Evolutionary conservation across 2,113 vertebrate genomes (phyloP), one percentile per base, ranked within the genome.

Genomic region (Ceyx margarethae): DNA sequence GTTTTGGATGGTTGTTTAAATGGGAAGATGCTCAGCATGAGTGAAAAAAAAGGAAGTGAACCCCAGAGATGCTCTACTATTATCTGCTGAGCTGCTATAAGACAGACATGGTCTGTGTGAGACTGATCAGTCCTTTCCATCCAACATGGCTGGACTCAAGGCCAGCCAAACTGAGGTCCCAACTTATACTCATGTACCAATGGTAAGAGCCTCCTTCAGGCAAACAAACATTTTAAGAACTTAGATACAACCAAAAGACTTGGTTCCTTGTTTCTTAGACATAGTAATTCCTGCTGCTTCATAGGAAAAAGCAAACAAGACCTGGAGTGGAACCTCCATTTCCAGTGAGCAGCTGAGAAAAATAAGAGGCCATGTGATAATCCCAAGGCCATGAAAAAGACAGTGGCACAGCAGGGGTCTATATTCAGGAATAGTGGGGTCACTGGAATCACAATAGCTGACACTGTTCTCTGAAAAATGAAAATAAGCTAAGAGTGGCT

Each of bases 1-100:
- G 85, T 95, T 96, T 95, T 87, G 83, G 81, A 91, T 85, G 84
- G 61, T 78, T 75, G 56, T 82, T 91, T 91, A 94, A 92, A 93
- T 80, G 68, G 79, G 85, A 95, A 95, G 89, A 91, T 79, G 78
- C 78, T 93, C 81, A 78, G 58, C 28, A 33, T 62, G 81, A 94
- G 69, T 82, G 54, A 76, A 92, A 92, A n/a, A n/a, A 93, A 93
- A 87, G 85, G 85, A 96, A 95, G 42, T 29, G 60, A 91, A 87
- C 21, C 29, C 61, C 91, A 77, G 67, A 87, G 67, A 86, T 82
- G 53, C 37, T 90, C 69, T 89, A 51, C 58, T 87, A 61, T 72
- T 92, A 91, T 83, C 87, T 95, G 23, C 40, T 75, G 64, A 88
- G 69, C 62, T 73, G 78, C 71, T 79, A 53, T 13, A 81, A n/a